These are phyloP conservation scores for Pipistrellus pygmaeus DNA, from an alignment of 2,797 vertebrate species.

Conservation along the genomic window DNA sequence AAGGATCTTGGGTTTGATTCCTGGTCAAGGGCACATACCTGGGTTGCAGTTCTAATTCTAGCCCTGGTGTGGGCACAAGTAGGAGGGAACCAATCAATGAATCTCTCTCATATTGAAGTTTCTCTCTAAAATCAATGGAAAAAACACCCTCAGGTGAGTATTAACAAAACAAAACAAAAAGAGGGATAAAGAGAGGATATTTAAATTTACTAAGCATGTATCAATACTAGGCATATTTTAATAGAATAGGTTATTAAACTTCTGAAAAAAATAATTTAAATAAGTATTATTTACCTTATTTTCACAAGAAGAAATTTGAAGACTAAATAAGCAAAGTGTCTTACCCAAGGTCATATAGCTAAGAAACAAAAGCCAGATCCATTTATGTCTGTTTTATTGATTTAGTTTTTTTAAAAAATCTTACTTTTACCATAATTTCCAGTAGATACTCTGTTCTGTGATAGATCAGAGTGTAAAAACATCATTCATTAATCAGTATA, in stretches of 20 bases:
- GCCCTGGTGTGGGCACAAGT: too few relatives aligned
- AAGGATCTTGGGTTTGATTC: too few relatives aligned
- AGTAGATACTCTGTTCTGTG: neutral
- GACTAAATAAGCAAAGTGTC: neutral
- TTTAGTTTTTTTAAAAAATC: neutral
- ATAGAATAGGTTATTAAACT: neutral
- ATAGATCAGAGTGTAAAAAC: neutral
- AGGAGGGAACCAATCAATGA: too few relatives aligned
- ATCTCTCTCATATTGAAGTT: too few relatives aligned
- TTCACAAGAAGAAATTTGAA: slow-evolving; percentile 19
- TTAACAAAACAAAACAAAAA: neutral
- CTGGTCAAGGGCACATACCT: too few relatives aligned
- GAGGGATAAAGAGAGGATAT: neutral
- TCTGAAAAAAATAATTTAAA: neutral
- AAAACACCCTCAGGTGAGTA: neutral
- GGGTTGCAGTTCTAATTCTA: too few relatives aligned
- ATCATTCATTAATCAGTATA: neutral
- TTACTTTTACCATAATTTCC: neutral
- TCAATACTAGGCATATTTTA: neutral
- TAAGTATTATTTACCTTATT: neutral
- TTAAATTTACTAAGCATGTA: neutral
- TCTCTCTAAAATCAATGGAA: neutral
- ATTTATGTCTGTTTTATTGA: neutral
- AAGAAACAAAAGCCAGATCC: neutral
- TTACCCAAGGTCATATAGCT: neutral